A percentile compares a stretch with the other conserved stretches of the same genome.
phyloP scores from a whole-genome alignment of 2,888 invertebrate genomes.

The Leptinotarsa haldemani region DNA sequence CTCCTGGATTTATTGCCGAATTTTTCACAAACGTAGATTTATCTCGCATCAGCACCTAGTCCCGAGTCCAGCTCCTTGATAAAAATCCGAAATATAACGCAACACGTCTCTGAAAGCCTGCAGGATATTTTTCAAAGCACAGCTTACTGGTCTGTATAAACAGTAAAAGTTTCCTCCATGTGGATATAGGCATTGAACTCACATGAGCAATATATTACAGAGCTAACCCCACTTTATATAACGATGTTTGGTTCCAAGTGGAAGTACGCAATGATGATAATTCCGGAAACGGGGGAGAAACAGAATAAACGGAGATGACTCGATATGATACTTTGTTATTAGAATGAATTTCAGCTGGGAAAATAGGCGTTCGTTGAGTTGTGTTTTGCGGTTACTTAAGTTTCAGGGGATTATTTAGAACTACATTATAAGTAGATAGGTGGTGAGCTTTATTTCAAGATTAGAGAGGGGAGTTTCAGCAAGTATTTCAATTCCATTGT shows the following conservation, averaged over 20 bases:
- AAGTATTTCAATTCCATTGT: not conserved
- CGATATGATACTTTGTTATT: constrained; percentile 11
- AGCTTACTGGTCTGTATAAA: constrained; percentile 24
- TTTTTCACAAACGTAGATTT: constrained; percentile 14
- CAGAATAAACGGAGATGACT: constrained; percentile 11
- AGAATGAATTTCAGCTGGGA: not conserved
- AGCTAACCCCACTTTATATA: constrained; percentile 3
- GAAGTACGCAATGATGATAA: not conserved
- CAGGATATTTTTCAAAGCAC: constrained; percentile 20
- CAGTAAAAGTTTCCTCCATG: constrained; percentile 24
- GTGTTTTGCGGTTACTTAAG: not conserved
- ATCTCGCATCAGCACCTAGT: constrained; percentile 9
- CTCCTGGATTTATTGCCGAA: not conserved
- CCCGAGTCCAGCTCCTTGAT: not conserved
- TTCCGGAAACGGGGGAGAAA: constrained; percentile 4
- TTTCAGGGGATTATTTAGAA: constrained; percentile 3
- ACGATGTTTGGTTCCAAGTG: constrained; percentile 17
- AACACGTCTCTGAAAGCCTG: not conserved
- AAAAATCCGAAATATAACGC: constrained; percentile 1
- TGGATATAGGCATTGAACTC: constrained; percentile 22
- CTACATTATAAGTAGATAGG: not conserved
- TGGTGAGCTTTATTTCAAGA: constrained; percentile 1
- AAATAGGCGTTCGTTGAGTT: not conserved
- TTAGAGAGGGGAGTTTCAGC: not conserved
- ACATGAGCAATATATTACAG: constrained; percentile 21